Base-by-base conservation (phyloP, 2,888 invertebrate species). In the Cecidostiba fungosa region DNA sequence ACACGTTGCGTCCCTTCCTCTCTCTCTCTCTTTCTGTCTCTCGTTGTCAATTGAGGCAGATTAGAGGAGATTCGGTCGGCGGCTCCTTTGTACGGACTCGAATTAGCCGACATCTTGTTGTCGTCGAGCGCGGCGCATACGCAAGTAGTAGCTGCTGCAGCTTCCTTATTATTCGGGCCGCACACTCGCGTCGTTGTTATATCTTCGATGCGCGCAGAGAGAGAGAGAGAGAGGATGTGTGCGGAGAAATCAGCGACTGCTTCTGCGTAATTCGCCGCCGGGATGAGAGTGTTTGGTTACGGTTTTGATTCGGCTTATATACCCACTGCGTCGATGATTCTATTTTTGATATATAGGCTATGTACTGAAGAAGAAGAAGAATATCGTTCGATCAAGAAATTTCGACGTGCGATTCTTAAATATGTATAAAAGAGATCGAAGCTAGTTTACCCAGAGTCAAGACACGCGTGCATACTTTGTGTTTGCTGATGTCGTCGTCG, bases 31-130 rank as follows among this genome's bases (percentile, higher is more conserved):
- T 39, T 29, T 54, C 80, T 32, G 85, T 83, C 88, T n/a, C 26
- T 26, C 14, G 89, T 89, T 88, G 90, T 91, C 92, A 93, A 93
- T 93, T 93, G 92, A 89, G 90, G 92, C 90, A 91, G 92, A 93
- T 93, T 92, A 93, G 91, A 92, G 92, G 92, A 66, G 66, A 92
- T 93, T 93, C 92, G 90, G 91, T 86, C 89, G 89, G 36, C 59
- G 92, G 91, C 89, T 89, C 88, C 92, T 93, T 93, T 92, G 92
- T 93, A 39, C 26, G 62, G 69, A 83, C 92, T 92, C 91, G 91
- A 92, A 93, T 93, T 92, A 92, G 91, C 90, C 23, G 90, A 90
- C 91, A 89, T 91, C 92, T 92, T 91, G 91, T 91, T 92, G 54
- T 59, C 91, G 91, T 91, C 91, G 91, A 88, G 88, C 90, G 89